Conservation (phyloP, 2,888 invertebrate species). For the Hypercompe scribonia region DNA sequence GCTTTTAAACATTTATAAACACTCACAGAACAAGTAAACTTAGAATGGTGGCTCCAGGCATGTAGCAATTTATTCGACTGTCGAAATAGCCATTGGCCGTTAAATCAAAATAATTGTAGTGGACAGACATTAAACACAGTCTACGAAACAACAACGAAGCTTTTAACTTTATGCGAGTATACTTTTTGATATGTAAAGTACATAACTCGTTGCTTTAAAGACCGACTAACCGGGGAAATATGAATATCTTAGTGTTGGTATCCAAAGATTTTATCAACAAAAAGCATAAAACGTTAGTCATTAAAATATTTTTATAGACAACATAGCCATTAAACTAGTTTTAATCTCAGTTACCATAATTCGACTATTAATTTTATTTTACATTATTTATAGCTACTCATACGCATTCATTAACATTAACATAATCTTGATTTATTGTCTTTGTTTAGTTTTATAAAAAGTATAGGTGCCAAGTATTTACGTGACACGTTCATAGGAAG, state of each 20-base stretch:
- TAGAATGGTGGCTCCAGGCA: neutral
- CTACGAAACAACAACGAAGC: neutral
- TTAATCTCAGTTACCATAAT: constrained; percentile 22
- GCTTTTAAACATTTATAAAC: neutral
- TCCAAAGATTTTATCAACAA: constrained; percentile 11
- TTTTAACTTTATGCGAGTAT: neutral
- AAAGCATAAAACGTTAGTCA: constrained; percentile 11
- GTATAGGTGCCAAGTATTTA: neutral
- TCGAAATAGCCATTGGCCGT: neutral
- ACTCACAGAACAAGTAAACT: neutral
- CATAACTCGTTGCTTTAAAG: neutral
- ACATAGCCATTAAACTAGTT: constrained; percentile 13
- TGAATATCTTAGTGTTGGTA: constrained; percentile 8
- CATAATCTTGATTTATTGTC: constrained; percentile 18
- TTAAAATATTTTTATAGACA: constrained; percentile 10
- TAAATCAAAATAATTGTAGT: neutral
- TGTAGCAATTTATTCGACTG: neutral
- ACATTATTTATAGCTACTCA: constrained; percentile 24
- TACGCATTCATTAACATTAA: constrained; percentile 17
- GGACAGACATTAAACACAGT: neutral
- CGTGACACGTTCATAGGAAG: neutral
- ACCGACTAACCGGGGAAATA: neutral
- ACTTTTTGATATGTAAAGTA: neutral
- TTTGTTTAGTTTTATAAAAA: neutral
- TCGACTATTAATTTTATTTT: constrained; percentile 18